phyloP scores from a whole-genome alignment of 1,140 invertebrate genomes.

The Trypoxylus dichotomus region DNA sequence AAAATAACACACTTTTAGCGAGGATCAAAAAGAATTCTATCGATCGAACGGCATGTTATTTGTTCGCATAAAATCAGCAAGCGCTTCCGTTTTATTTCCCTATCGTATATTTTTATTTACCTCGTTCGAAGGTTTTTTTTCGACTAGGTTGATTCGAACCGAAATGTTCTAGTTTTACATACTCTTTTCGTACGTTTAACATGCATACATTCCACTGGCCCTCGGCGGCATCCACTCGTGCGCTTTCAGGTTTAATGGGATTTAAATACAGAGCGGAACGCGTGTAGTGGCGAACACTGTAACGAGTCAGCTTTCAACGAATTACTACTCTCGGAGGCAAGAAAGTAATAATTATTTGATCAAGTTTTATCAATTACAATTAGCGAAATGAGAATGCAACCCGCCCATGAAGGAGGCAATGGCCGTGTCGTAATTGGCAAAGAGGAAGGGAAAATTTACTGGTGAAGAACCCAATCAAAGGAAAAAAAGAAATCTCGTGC shows the following conservation, averaged over 20 bases:
- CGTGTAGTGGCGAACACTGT: no score
- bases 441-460: not conserved
- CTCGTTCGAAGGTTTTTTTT: not conserved
- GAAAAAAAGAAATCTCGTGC: no score
- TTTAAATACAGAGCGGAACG: not conserved
- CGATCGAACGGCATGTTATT: not conserved
- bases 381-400: not conserved
- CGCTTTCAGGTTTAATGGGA: not conserved
- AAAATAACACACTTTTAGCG: no score
- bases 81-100: not conserved
- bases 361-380: slow-evolving; percentile 17
- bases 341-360: not conserved
- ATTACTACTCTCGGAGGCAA: not conserved
- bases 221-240: not conserved
- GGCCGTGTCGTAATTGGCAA: not conserved
- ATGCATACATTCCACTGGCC: not conserved
- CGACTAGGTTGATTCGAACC: not conserved
- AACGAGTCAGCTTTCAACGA: not conserved
- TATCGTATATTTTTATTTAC: not conserved
- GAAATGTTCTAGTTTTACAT: not conserved
- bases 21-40: no score
- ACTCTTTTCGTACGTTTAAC: not conserved
- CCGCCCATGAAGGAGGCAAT: not conserved
- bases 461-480: no score
- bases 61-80: not conserved